Evolutionary conservation across 1,140 invertebrate species (phyloP), one percentile per base, ranked within the genome.

Genomic region (Heterodera schachtii): DNA sequence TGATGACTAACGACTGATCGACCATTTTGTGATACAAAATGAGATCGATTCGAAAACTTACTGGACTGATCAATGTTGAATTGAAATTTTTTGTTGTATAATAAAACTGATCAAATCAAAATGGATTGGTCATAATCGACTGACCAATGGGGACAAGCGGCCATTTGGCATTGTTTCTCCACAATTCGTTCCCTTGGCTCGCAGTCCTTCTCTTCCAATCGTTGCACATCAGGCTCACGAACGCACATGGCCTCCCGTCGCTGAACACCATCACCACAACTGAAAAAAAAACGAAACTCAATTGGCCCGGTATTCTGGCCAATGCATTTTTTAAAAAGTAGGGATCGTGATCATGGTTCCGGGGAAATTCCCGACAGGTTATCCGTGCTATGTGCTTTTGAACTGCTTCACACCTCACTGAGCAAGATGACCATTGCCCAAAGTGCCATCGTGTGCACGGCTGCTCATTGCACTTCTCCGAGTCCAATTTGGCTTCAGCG

Each of bases 191-290:
- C 85, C 64, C 82, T 67, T 60, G 75, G 19, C 31, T 86, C 80
- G 73, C 88, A 89, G 19, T 76, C 47, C 0, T 19, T 67, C 41
- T 82, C 81, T 49, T 73, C 81, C 71, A 83, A n/a, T 31, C 13
- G 78, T 0, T 70, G 80, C n/a, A 41, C 74, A n/a, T 75, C 21
- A 31, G 41, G 41, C 16, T 5, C 60, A 44, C 31, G 74, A 71
- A 66, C 73, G 84, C 75, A 80, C 92, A 90, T 93, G 94, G 5
- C 93, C 73, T 90, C 91, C 43, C 94, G 90, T 41, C 90, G 91
- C 85, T 93, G 92, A 8, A 91, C 90, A 8, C 94, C 94, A 43
- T 91, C 92, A 60, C 93, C 93, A 21, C 69, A 71, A n/a, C 69
- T 71, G 69, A 52, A 52, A 52, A 52, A 49, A 11, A 8, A 11